A percentile compares a stretch with the other conserved stretches of the same genome.
phyloP scores from a whole-genome alignment of 2,113 vertebrate species.

The Neolamprologus modestus region DNA sequence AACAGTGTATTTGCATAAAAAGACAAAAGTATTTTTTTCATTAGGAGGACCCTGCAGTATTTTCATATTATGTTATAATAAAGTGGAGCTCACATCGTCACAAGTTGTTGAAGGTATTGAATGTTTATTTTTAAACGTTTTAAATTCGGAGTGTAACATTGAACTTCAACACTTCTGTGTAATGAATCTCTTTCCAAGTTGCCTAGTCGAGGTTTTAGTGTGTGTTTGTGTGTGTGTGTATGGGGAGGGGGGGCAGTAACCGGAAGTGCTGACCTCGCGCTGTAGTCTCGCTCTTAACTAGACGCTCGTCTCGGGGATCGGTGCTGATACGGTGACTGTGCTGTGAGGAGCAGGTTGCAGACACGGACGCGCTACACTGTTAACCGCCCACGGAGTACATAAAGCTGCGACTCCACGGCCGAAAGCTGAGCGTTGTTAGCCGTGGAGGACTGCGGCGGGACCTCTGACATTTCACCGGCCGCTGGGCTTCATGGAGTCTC shows the following conservation, averaged over 20 bases:
- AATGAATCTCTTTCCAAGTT: neutral
- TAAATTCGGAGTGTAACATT: accelerated
- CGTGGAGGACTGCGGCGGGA: neutral
- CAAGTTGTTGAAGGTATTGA: neutral
- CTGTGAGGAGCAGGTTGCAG: neutral
- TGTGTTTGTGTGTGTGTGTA: neutral
- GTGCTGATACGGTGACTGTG: neutral
- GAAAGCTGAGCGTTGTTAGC: neutral
- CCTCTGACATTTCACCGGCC: neutral
- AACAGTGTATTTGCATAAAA: neutral
- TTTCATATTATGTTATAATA: neutral
- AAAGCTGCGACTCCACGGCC: neutral
- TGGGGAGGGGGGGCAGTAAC: accelerated
- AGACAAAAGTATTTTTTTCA: neutral
- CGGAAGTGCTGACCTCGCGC: neutral
- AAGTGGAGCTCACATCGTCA: neutral
- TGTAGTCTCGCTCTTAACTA: neutral
- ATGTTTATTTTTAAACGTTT: neutral
- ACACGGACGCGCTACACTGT: neutral
- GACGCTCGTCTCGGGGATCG: neutral
- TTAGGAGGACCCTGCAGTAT: neutral
- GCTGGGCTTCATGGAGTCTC: neutral
- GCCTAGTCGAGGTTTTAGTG: neutral
- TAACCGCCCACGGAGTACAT: neutral
- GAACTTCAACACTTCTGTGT: neutral